phyloP scores from a whole-genome alignment of 2,113 vertebrate genomes.

The Coryphaenoides rupestris region DNA sequence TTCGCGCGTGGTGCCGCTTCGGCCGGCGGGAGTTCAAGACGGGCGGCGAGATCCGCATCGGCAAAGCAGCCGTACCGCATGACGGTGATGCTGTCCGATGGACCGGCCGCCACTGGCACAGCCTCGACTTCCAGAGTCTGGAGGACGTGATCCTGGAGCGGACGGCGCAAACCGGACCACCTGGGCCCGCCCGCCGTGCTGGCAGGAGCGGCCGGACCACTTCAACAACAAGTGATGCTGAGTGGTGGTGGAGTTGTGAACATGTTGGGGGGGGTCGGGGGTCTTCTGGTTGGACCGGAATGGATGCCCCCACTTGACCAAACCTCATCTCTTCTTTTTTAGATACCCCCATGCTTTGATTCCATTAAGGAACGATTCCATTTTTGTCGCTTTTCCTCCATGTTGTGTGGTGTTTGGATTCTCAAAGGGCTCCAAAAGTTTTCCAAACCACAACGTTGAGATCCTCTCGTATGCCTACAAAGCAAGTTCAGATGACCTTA shows the following conservation, averaged over 20 bases:
- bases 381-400: too few species aligned
- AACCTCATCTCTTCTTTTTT: too few species aligned
- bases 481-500: conserved; percentile 45
- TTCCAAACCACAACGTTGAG: background rate
- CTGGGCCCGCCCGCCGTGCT: conserved; percentile 84
- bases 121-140: conserved; percentile 93
- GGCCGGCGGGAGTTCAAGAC: conserved; percentile 94
- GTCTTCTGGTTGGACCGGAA: too few species aligned
- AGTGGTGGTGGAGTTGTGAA: too few species aligned
- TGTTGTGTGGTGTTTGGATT: background rate
- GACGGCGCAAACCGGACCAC: conserved; percentile 89
- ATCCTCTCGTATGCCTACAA: background rate
- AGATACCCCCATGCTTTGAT: too few species aligned
- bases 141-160: conserved; percentile 95
- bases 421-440: background rate
- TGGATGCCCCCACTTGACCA: too few species aligned
- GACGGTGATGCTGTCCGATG: conserved; percentile 80
- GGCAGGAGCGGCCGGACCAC: conserved; percentile 84
- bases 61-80: conserved; percentile 93
- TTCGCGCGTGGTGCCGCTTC: conserved; percentile 97
- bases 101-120: conserved; percentile 82
- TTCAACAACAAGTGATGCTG: too few species aligned
- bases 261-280: too few species aligned
- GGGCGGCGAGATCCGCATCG: conserved; percentile 91
- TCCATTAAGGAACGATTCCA: too few species aligned